Base-by-base conservation (phyloP, 2,888 invertebrate species). In the Gymnosoma rotundatum region DNA sequence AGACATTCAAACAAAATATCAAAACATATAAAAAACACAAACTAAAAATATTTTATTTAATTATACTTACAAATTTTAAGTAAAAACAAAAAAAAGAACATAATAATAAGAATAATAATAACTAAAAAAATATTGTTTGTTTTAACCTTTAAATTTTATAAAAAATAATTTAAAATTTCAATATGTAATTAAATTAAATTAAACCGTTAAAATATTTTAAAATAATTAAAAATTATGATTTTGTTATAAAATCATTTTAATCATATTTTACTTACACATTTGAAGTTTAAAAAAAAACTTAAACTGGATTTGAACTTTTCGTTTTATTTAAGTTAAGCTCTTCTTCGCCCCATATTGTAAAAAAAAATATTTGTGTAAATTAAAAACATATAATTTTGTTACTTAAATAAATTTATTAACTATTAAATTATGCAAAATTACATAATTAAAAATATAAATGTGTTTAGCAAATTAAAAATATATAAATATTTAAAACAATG, bases 401-500 rank as follows among this genome's bases (percentile, higher is more conserved):
- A 63, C 52, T 78, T 48, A 74, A 75, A 69, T 69, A 56, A 80
- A 73, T 78, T 79, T 76, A 80, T 83, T 70, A 74, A 79, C 32
- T 80, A 76, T 67, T 80, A 73, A 63, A 69, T 74, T 81, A 78
- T 74, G 21, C 20, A 79, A 79, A 83, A 78, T 81, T 80, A 69
- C 52, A 67, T 70, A 85, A 83, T 58, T 79, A 69, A 69, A 74
- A 69, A 82, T 81, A 81, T 84, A 74, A 78, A 81, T 84, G 84
- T 84, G 78, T 81, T 84, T 84, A 84, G 84, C 81, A 78, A 84
- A 81, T 81, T 84, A 64, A 84, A 72, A 61, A 20, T 61, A 63
- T 36, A 58, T 48, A 38, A 0, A 32, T 48, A 61, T 16, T 67
- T 42, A 16, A 69, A 56, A 78, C 48, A 60, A 61, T 38, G 36